These are phyloP conservation scores for Numenius arquata DNA, from an alignment of 2,113 vertebrate genomes.

Conservation along the genomic window DNA sequence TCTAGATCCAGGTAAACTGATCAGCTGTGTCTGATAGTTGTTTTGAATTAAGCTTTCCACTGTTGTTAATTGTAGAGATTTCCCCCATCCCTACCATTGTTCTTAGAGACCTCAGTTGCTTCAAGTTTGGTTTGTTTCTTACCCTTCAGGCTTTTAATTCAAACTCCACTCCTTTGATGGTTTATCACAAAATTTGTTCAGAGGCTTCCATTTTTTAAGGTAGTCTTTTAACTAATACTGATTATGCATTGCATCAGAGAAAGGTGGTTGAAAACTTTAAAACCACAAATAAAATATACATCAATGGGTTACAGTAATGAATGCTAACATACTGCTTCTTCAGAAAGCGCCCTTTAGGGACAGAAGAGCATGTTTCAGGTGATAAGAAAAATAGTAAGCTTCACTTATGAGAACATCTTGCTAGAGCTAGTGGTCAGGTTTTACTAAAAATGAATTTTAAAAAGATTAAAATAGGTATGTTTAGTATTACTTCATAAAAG, in stretches of 20 bases:
- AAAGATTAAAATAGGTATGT: background rate
- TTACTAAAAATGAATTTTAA: background rate
- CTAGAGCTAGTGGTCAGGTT: background rate
- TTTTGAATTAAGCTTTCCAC: slow-evolving; percentile 3
- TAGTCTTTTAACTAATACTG: slow-evolving; percentile 31
- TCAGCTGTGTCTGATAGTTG: background rate
- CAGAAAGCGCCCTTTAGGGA: slow-evolving; percentile 28
- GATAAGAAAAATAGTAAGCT: background rate
- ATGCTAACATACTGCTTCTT: slow-evolving; percentile 43
- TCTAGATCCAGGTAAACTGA: background rate
- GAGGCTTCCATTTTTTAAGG: slow-evolving; percentile 34
- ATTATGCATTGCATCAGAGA: slow-evolving; percentile 58
- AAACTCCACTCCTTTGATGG: slow-evolving; percentile 7
- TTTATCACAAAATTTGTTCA: slow-evolving; percentile 49
- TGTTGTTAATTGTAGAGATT: background rate
- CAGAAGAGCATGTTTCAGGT: background rate
- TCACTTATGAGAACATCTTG: background rate
- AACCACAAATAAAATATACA: slow-evolving; percentile 68
- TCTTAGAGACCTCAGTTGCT: background rate
- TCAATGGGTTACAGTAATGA: slow-evolving; percentile 57
- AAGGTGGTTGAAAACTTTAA: slow-evolving; percentile 60
- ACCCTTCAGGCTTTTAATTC: slow-evolving; percentile 19
- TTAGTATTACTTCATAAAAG: background rate
- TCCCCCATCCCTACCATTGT: background rate
- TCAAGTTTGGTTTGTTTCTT: slow-evolving; percentile 32